A percentile compares a stretch with the other conserved stretches of the same genome.
Conservation (phyloP, 2,113 vertebrate species). For the Silurus glanis region DNA sequence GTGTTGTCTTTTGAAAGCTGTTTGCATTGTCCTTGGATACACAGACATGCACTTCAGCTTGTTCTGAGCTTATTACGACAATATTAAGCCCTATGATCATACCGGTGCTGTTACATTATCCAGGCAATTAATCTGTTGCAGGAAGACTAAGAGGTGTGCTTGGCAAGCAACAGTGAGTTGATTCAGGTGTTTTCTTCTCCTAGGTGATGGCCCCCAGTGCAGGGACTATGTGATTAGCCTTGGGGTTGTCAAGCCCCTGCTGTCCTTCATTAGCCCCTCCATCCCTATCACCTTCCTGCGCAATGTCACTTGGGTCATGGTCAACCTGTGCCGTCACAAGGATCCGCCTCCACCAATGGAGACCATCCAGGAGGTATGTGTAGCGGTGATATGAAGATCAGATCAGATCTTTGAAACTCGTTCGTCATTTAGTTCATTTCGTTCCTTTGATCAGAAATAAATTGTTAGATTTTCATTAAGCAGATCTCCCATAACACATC, state of each 20-base stretch:
- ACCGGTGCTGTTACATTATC: background rate
- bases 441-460: too few species aligned
- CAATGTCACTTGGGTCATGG: slow-evolving; percentile 99
- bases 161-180: background rate
- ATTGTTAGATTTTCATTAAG: too few species aligned
- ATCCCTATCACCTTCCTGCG: slow-evolving; percentile 99
- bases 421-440: too few species aligned
- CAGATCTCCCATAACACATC: too few species aligned
- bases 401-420: too few species aligned
- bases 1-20: background rate
- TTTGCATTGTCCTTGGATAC: too few species aligned
- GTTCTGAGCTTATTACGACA: background rate
- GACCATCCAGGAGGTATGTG: slow-evolving; percentile 94
- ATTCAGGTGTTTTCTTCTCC: background rate
- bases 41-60: background rate
- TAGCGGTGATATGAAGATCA: too few species aligned
- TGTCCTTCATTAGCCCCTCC: slow-evolving; percentile 98
- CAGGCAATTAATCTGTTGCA: background rate
- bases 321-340: slow-evolving; percentile 98
- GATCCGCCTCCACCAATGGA: slow-evolving; percentile 98
- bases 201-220: slow-evolving; percentile 97
- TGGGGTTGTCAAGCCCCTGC: slow-evolving; percentile 94
- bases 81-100: background rate
- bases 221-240: slow-evolving; percentile 97
- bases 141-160: background rate